Evolutionary conservation across 2,797 vertebrate species (phyloP).

Genomic region (Protosalanx chinensis): DNA sequence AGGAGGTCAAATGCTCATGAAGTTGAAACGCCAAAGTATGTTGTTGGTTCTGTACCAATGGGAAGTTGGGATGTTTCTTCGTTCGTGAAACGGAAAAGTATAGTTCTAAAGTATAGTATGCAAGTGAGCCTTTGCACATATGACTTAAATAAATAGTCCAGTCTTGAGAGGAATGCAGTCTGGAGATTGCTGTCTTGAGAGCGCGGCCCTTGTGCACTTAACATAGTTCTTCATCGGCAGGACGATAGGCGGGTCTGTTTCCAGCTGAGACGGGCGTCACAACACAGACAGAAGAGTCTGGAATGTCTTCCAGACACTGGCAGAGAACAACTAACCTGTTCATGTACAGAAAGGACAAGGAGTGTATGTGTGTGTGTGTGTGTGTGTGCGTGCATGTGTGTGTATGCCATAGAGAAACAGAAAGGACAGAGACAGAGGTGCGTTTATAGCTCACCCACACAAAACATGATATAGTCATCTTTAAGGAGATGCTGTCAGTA

Average conservation of each 20-base stretch:
- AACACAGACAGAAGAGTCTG: constrained; percentile 16
- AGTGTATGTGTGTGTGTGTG: background rate
- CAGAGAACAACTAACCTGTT: constrained; percentile 29
- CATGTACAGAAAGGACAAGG: constrained; percentile 6
- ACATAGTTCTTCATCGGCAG: constrained; percentile 52
- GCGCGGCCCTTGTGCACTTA: constrained; percentile 38
- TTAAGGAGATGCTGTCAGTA: background rate
- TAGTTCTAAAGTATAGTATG: background rate
- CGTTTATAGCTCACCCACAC: background rate
- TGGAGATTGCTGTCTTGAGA: constrained; percentile 46
- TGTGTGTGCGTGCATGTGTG: background rate
- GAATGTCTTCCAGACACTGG: constrained; percentile 39
- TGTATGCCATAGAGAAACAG: background rate
- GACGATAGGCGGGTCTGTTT: constrained; percentile 33
- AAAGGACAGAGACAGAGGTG: background rate
- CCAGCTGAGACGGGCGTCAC: constrained; percentile 29
- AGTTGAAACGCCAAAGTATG: no score
- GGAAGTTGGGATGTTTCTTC: no score
- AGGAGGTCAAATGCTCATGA: no score
- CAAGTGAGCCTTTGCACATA: constrained; percentile 13
- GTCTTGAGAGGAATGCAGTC: constrained; percentile 54
- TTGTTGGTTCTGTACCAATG: no score
- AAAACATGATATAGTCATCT: background rate
- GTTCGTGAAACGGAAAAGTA: no score
- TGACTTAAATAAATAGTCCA: constrained; percentile 49